phyloP scores from a whole-genome alignment of 2,113 vertebrate species.

The Zosterops hypoxanthus region DNA sequence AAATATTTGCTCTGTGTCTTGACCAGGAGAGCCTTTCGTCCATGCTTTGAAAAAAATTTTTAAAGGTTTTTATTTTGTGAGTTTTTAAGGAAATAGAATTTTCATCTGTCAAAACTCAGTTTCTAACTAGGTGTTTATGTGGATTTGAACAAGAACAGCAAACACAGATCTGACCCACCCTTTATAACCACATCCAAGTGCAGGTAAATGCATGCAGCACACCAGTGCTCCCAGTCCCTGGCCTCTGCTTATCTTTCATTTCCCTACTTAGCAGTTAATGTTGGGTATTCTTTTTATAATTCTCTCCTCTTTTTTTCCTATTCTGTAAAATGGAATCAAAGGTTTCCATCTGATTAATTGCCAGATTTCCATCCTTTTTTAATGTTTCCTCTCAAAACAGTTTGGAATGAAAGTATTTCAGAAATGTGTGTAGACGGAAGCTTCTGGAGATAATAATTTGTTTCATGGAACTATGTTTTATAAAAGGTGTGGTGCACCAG shows the following conservation, averaged over 20 bases:
- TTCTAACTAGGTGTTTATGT: background rate
- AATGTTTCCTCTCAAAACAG: conserved; percentile 30
- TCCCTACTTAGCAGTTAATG: background rate
- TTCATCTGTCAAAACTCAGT: background rate
- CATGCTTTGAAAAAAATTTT: background rate
- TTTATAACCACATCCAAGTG: background rate
- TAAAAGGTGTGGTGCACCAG: background rate
- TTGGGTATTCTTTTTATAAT: conserved; percentile 10
- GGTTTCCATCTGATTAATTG: conserved; percentile 34
- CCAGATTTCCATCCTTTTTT: conserved; percentile 59
- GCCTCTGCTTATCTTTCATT: conserved; percentile 18
- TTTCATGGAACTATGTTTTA: background rate
- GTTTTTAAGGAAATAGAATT: background rate
- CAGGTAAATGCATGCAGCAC: background rate
- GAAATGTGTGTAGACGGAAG: conserved; percentile 42
- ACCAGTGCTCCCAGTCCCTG: background rate
- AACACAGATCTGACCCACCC: background rate
- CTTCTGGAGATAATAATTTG: conserved; percentile 4
- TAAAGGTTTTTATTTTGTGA: background rate
- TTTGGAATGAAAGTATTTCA: background rate
- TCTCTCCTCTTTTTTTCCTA: background rate
- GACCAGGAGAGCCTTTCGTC: background rate
- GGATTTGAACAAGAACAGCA: background rate
- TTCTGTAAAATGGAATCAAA: conserved; percentile 35
- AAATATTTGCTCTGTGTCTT: conserved; percentile 51